Conservation (phyloP, 92 coral and sea anemone genomes). For the Umimayanthus chanpuru region DNA sequence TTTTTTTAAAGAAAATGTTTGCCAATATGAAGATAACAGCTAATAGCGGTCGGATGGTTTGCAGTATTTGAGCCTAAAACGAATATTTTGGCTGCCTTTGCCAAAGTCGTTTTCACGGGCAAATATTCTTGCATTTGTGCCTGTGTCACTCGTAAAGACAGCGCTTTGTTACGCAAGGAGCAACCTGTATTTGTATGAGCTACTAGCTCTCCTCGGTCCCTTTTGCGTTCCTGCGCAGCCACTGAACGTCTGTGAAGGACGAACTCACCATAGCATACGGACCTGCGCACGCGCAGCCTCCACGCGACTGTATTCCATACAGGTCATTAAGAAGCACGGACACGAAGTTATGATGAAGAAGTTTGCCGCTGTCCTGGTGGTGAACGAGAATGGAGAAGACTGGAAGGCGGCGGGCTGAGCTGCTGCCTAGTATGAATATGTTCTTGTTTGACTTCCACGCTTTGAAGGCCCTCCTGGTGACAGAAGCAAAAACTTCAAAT, state of each 20-base stretch:
- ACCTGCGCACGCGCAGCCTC: conserved; percentile 93
- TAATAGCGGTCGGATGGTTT: too few relatives aligned
- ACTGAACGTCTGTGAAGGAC: background rate
- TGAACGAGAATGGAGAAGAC: conserved; percentile 75
- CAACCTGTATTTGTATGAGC: background rate
- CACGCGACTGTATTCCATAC: conserved; percentile 85
- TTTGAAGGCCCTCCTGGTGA: conserved; percentile 66
- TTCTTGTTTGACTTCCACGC: conserved; percentile 62
- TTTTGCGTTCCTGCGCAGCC: background rate
- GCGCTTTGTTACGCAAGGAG: too few relatives aligned
- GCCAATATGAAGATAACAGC: too few relatives aligned
- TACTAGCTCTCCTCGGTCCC: background rate
- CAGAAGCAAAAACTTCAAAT: background rate
- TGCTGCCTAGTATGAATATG: conserved; percentile 69
- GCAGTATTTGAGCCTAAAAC: too few relatives aligned
- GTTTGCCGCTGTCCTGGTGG: conserved; percentile 81
- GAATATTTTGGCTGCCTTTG: too few relatives aligned
- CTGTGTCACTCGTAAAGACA: too few relatives aligned
- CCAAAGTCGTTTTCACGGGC: too few relatives aligned
- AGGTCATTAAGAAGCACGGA: conserved; percentile 81
- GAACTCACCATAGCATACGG: conserved; percentile 78
- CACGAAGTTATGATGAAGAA: conserved; percentile 82
- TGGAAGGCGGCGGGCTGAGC: conserved; percentile 71
- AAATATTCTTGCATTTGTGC: too few relatives aligned
- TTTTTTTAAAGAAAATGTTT: too few relatives aligned